These are phyloP conservation scores for Drosophila rhopaloa DNA, from an alignment of 1,140 invertebrate genomes.

Conservation along the genomic window DNA sequence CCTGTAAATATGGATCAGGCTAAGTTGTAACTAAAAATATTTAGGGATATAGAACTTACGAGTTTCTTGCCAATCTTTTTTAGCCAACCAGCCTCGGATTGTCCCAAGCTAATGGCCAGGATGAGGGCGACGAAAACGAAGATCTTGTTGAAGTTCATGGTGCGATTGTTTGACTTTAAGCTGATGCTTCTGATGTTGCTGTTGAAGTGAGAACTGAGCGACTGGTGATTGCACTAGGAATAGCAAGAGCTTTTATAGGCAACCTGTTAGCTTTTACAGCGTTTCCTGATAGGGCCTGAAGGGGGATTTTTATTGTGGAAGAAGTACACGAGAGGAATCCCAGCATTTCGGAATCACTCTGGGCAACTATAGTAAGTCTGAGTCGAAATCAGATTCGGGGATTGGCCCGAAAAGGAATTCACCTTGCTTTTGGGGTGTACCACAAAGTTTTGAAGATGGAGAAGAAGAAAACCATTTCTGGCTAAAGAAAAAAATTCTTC, in stretches of 20 bases:
- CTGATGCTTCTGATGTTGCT: constrained; percentile 1
- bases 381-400: neutral
- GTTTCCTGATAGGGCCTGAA: neutral
- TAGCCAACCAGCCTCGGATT: constrained; percentile 69
- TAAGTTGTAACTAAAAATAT: neutral
- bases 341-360: neutral
- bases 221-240: constrained; percentile 23
- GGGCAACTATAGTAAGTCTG: neutral
- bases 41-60: neutral
- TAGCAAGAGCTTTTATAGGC: neutral
- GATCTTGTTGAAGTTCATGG: constrained; percentile 75
- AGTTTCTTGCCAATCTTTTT: constrained; percentile 75
- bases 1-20: constrained; percentile 19
- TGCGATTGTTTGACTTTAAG: constrained; percentile 6
- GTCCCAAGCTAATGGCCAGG: constrained; percentile 62
- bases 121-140: constrained; percentile 71
- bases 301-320: constrained; percentile 1
- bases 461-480: too few species aligned
- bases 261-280: neutral
- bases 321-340: neutral
- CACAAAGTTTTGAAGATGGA: too few species aligned
- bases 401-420: neutral
- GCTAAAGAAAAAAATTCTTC: too few species aligned
- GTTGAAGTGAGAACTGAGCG: constrained; percentile 6
- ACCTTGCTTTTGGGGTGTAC: neutral